Evolutionary conservation across 2,113 vertebrate genomes (phyloP).

Genomic region (Chaetura pelagica): DNA sequence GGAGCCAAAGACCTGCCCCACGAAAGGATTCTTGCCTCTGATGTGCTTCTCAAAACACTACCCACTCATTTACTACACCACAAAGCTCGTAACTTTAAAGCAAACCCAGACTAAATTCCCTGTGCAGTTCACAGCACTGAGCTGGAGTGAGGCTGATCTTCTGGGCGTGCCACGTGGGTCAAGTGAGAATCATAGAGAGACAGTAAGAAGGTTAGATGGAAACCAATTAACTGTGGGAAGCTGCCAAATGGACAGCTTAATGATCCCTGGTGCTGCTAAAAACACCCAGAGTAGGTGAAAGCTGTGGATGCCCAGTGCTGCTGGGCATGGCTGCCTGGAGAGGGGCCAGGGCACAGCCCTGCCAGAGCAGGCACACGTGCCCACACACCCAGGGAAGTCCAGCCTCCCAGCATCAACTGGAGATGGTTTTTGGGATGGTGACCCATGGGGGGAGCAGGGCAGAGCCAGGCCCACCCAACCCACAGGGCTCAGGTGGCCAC

Average conservation of each 20-base stretch:
- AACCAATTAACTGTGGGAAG: not conserved
- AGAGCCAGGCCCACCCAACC: not conserved
- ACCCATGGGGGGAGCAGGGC: fast-evolving
- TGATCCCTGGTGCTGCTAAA: not conserved
- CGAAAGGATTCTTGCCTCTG: not conserved
- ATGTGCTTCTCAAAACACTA: not conserved
- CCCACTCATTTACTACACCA: not conserved
- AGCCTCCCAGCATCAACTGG: not conserved
- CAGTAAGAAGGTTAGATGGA: not conserved
- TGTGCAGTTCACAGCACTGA: not conserved
- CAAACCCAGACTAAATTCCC: not conserved
- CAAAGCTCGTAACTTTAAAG: not conserved
- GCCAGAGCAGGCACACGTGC: not conserved
- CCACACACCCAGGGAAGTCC: not conserved
- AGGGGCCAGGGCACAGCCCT: not conserved
- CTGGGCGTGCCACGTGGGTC: not conserved
- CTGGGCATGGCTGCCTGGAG: not conserved
- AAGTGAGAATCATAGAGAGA: not conserved
- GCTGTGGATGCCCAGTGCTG: not conserved
- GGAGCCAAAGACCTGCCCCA: not conserved
- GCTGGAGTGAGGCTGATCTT: not conserved
- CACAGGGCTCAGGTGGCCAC: not conserved
- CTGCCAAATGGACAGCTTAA: not conserved
- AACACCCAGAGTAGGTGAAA: not conserved
- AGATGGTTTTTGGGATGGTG: not conserved